Base-by-base conservation (phyloP, 1,140 invertebrate genomes). In the Drosophila athabasca region DNA sequence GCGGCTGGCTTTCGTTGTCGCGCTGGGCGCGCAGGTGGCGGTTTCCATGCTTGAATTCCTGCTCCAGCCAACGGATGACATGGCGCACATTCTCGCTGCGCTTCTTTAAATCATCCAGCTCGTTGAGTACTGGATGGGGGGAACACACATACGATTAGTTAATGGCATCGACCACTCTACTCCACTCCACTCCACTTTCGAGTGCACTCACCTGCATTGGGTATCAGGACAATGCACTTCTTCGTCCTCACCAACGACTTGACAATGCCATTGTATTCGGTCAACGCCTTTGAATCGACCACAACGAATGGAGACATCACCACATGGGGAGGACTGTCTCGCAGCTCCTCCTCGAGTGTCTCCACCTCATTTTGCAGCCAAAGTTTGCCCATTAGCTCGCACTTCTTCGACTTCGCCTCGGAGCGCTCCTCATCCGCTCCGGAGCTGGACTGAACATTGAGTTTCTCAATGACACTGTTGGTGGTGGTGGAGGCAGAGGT, bases 31-130 rank as follows among this genome's bases (percentile, higher is more conserved):
- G 93, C 65, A 97, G 91, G 89, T 95, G 97, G 55, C 97, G 93
- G 68, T 97, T 97, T 8, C 97, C 97, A 73, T 95, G 95, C 61
- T 95, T 94, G 17, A 98, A 95, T 92, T 98, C 96, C 22, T 93
- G 92, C 91, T 98, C 97, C 51, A 99, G 92, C 97, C 97, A 98
- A 70, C 97, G 95, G 53, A 97, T 98, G 2, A 96, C 96, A 90
- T 98, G 96, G 51, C 97, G 93, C 0, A 97, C 97, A 72, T 95
- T 94, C 58, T 94, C 93, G 72, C 94, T 95, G 85, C 94, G 95
- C 71, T 94, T 95, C 92, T 98, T 98, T 53, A 97, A 91, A 60
- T 96, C 95, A 90, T 98, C 97, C 82, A 98, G 92, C 49, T 95
- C 95, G 74, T 96, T 96, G 55, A 98, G 94, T 45, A 98, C 97